These are phyloP conservation scores for Lamellibrachia satsuma DNA, from an alignment of 2,888 invertebrate species.

Conservation along the genomic window DNA sequence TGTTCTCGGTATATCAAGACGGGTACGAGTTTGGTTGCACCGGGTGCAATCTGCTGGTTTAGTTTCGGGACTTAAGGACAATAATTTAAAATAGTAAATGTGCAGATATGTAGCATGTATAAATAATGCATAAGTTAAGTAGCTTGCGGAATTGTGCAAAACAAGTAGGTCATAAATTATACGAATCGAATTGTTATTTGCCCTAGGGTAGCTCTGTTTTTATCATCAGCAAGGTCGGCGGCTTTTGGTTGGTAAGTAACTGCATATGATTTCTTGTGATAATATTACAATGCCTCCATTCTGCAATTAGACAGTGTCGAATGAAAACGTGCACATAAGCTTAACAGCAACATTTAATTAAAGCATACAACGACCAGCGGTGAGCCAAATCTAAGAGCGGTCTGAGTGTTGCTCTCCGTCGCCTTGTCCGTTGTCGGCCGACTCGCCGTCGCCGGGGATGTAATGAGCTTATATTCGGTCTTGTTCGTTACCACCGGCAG, in stretches of 20 bases:
- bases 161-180: neutral
- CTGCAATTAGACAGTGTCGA: neutral
- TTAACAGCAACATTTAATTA: neutral
- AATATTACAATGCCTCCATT: neutral
- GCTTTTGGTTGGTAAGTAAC: neutral
- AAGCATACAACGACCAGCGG: neutral
- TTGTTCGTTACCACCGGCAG: neutral
- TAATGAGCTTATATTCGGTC: neutral
- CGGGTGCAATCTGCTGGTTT: neutral
- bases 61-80: neutral
- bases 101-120: neutral
- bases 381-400: neutral
- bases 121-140: neutral
- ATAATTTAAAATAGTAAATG: neutral
- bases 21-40: neutral
- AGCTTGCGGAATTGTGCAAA: neutral
- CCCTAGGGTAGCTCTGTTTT: neutral
- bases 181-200: conserved; percentile 1
- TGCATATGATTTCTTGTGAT: neutral
- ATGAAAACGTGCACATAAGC: neutral
- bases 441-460: too few relatives aligned
- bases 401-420: too few relatives aligned
- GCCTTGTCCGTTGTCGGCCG: too few relatives aligned
- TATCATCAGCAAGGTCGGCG: neutral
- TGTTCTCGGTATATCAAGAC: too few relatives aligned